Base-by-base conservation (phyloP, 2,113 vertebrate species). In the Syrrhaptes paradoxus region DNA sequence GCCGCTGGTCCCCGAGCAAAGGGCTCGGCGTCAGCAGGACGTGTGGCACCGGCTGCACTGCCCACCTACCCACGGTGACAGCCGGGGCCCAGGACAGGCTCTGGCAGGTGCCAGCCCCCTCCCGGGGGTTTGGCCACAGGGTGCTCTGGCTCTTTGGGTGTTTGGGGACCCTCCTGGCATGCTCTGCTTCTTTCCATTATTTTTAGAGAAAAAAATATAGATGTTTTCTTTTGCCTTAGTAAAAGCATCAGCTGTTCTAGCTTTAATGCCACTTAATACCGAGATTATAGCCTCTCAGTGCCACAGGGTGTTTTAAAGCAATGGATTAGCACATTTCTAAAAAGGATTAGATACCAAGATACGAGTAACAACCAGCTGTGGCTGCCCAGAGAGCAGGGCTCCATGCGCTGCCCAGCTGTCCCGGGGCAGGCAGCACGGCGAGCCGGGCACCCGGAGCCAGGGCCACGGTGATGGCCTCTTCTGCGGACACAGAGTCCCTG, bases 251-350 rank as follows among this genome's bases (percentile, higher is more conserved):
- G 58, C 81, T 58, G 8, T 89, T 87, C 74, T 66, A 41, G 62
- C 28, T 96, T 89, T 82, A 79, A 79, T 73, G 74, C 36, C 51
- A 46, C 87, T 88, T 89, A 91, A 91, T 70, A 70, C 70, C 1
- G 2, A 91, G 66, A 87, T 87, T 89, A 89, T 9, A 89, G 74
- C 54, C 66, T 79, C 20, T 4, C 22, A 32, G n/a, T 62, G 51
- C 57, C 81, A 28, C 49, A 17, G 54, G 74, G n/a, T 89, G 62
- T 87, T 93, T 89, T 95, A 76, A 94, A 93, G 66, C 71, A 79
- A 31, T 1, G 4, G 66, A 72, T 91, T 70, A 70, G 77, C 66
- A 70, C 32, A 82, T 91, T 85, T 95, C 62, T 49, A 52, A 57
- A 86, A 91, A 29, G 49, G 66, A 54, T 87, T 85, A 66, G 70